Base-by-base conservation (phyloP, 2,888 invertebrate genomes). In the Neria commutata region DNA sequence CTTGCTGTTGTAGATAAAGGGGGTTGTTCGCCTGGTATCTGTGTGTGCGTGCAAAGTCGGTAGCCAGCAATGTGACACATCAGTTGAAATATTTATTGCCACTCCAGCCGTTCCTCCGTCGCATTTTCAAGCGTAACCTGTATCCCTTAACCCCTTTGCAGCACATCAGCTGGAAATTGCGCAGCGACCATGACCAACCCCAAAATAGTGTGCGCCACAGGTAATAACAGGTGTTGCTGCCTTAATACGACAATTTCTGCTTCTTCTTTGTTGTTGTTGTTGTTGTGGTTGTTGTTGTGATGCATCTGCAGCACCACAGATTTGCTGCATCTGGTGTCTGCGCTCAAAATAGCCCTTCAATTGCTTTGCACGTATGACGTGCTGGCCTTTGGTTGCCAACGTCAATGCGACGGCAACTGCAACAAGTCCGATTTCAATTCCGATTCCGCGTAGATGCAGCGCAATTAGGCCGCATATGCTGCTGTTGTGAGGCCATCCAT, bases 181-280 rank as follows among this genome's bases (percentile, higher is more conserved):
- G 40, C 11, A 14, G 26, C 26, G 66, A 52, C 63, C 71, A 65
- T 72, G 72, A 72, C 72, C 72, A 67, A 58, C 70, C 68, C 50
- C 74, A 74, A 72, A 63, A 49, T 55, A 51, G 52, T 59, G 37
- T 50, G 29, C 63, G 66, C 8, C 26, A 26, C 2, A 25, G 54
- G 51, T 21, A 16, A 21, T 50, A 48, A 19, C 48, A 49, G 26
- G 21, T 49, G 49, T 49, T 11, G 6, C 34, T 19, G 11, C 6
- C n/a, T 14, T 37, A 37, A 37, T n/a, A 8, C 14, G 40, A 24
- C 23, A 46, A 54, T 23, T 45, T 47, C 33, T 54, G 14, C 19
- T 14, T 19, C 14, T 45, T 5, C n/a, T 29, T 29, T 49, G 48
- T 11, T 29, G 8, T 48, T 50, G 29, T 33, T 50, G 51, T 51